Evolutionary conservation across 2,888 invertebrate species (phyloP), one percentile per base, ranked within the genome.

Genomic region (Sminthurinus aureus): DNA sequence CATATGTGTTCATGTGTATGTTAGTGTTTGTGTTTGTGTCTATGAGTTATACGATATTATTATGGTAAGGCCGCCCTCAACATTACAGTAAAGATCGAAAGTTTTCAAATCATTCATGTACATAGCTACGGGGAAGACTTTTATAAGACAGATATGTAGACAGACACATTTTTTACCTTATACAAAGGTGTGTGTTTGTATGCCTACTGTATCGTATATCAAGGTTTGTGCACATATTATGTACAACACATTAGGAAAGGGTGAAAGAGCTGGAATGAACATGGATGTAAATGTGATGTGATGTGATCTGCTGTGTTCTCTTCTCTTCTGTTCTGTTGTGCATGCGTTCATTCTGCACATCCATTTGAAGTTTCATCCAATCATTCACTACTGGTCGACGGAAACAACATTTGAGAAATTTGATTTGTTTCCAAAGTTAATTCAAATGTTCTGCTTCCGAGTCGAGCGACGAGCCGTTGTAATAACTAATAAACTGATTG

Each of bases 401-500:
- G 71, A 71, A 26, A 24, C 71, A 71, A 71, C 71, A 71, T 26
- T 9, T 20, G 11, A 69, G 69, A 69, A 20, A 69, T 15, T 18
- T 18, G 64, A n/a, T 18, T 18, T 15, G 64, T 2, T 20, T 22
- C 11, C 6, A n/a, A 67, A n/a, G 67, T n/a, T 20, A 67, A 67
- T 67, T 20, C 67, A 67, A 20, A 38, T 38, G 38, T 38, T 38
- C 6, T 38, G 38, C 38, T 38, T 38, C 38, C 38, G 38, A 38
- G 3, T 38, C 38, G 38, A 38, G 38, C 64, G n/a, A 64, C n/a
- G 1, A 67, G 67, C 22, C n/a, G 20, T 18, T 20, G 67, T 67
- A n/a, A 64, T 64, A 13, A 64, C 64, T 64, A 71, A 71, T 71
- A 71, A 26, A 24, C 71, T 71, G 24, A 71, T 58, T 58, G 58